Evolutionary conservation across 2,888 invertebrate genomes (phyloP), one percentile per base, ranked within the genome.

Genomic region (Drosophila yooni): DNA sequence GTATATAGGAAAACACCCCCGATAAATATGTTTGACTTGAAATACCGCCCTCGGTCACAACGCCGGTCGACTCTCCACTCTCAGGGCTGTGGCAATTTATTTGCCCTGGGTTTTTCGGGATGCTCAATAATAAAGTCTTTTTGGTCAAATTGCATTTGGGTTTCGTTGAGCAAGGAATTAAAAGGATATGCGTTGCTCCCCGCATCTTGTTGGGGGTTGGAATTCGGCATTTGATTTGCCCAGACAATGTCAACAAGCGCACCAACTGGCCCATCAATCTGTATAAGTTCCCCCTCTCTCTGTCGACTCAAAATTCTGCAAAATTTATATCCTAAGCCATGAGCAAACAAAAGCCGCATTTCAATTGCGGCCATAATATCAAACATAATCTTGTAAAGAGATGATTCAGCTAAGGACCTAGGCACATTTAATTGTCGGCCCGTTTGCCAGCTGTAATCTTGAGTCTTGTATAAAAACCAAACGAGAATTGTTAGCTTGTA

Each of bases 71-170:
- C 59, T 27, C 31, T 58, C 54, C 59, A 52, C 63, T 72, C 63
- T 60, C 29, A 54, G 46, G 33, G 56, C 61, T 21, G 36, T 60
- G 63, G 76, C 77, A 81, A 83, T 83, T 82, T 83, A 83, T 83
- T 81, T 81, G 76, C 52, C 66, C 69, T 66, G 63, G 77, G 63
- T 65, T 66, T 69, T 51, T 25, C 33, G 15, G 46, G 68, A 50
- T 53, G 78, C 78, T 71, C 78, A 76, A 79, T 81, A 83, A 81
- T 83, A 77, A 81, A 83, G 83, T 83, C 76, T 79, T 79, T 81
- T 83, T 83, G 83, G 83, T 83, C 76, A 81, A 83, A 83, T 83
- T 81, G 74, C 79, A 83, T 81, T 81, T 83, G 75, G 73, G 74
- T 76, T 81, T 74, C 69, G 71, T 67, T 67, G 43, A 59, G 78